phyloP scores from a whole-genome alignment of 2,888 invertebrate species.

The Cataglyphis rosenhaueri region DNA sequence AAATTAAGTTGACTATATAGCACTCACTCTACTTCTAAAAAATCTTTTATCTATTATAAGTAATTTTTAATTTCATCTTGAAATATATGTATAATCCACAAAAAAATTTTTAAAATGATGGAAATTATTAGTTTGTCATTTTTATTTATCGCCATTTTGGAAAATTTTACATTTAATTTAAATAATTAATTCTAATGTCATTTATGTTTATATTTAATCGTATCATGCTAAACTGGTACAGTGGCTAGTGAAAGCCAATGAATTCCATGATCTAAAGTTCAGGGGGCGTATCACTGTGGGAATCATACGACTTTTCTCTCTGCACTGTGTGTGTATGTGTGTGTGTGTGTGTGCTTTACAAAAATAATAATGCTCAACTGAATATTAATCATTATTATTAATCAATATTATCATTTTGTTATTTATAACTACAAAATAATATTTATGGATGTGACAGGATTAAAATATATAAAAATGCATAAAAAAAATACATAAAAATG shows the following conservation, averaged over 20 bases:
- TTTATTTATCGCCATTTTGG: not conserved
- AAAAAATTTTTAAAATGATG: not conserved
- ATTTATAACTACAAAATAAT: not conserved
- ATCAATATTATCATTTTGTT: not conserved
- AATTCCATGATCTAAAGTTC: conserved; percentile 74
- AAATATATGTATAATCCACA: not conserved
- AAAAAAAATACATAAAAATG: not conserved
- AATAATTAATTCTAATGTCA: not conserved
- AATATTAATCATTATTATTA: not conserved
- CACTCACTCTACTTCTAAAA: not conserved
- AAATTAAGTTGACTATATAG: no score
- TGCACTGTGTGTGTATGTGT: not conserved
- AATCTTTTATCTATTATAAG: not conserved
- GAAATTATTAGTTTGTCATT: not conserved
- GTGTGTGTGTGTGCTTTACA: not conserved
- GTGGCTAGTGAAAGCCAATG: conserved; percentile 72
- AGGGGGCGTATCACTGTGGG: conserved; percentile 73
- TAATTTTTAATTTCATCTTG: not conserved
- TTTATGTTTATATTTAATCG: conserved; percentile 57
- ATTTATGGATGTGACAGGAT: not conserved
- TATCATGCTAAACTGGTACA: conserved; percentile 73
- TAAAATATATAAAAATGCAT: not conserved
- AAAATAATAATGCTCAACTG: conserved; percentile 23
- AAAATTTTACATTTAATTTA: not conserved
- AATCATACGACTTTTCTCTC: conserved; percentile 74